A percentile compares a stretch with the other conserved stretches of the same genome.
Evolutionary conservation across 2,113 vertebrate species (phyloP).

Genomic region (Sinosuthora webbiana): DNA sequence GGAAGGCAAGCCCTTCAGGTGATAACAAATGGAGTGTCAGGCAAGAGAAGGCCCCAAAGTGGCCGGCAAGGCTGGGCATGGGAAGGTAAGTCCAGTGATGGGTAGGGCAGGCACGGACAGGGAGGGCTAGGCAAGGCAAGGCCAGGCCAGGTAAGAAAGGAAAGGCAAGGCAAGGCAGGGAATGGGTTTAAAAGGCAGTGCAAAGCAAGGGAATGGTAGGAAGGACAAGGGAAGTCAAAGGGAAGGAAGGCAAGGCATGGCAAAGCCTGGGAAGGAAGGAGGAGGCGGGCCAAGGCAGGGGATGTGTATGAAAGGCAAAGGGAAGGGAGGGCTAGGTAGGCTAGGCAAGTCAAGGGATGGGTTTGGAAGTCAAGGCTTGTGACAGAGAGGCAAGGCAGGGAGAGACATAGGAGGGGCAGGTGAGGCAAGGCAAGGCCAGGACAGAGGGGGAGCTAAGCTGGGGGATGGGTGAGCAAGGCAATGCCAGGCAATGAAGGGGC

Average conservation of each 20-base stretch:
- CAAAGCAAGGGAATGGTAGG: background rate
- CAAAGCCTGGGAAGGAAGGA: background rate
- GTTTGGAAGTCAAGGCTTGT: background rate
- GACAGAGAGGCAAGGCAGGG: background rate
- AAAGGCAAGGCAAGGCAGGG: background rate
- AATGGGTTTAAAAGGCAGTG: background rate
- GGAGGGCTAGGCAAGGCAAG: too few relatives aligned
- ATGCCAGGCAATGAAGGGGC: background rate
- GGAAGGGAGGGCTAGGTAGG: background rate
- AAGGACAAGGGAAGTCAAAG: background rate
- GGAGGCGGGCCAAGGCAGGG: background rate
- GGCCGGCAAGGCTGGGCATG: background rate
- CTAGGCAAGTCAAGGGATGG: background rate
- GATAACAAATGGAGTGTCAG: background rate
- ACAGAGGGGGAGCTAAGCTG: background rate
- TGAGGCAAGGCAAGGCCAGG: background rate
- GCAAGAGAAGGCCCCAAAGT: background rate
- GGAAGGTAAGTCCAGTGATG: background rate
- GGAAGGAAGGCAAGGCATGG: background rate
- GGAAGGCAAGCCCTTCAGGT: background rate
- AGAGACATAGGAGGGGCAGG: background rate
- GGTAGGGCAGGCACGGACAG: background rate
- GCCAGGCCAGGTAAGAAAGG: background rate
- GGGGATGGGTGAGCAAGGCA: background rate
- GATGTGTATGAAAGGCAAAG: background rate